Base-by-base conservation (phyloP, 2,797 vertebrate genomes). In the Phataginus tetradactyla region DNA sequence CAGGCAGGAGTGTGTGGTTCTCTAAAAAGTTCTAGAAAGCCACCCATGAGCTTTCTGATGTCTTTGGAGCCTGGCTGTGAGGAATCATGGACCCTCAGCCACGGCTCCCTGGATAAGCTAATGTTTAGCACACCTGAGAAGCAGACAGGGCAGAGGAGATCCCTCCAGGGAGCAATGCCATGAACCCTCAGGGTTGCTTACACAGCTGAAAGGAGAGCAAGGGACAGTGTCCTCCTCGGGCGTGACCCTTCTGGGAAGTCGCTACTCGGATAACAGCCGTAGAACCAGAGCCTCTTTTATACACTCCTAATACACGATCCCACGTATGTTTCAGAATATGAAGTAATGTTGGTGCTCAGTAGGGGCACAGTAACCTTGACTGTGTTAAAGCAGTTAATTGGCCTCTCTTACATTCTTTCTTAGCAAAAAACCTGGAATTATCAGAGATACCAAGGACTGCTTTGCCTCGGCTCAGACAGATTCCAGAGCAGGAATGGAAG, bases 261-360 rank as follows among this genome's bases (percentile, higher is more conserved):
- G 79, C 39, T 79, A 29, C 32, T 86, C 34, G 92, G 89, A 83
- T 86, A 49, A 42, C 91, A 39, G 69, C 2, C 86, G 96, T 92
- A 79, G 94, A 64, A 83, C 53, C 81, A 69, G 69, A 80, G n/a
- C 53, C n/a, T 95, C 68, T 95, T 96, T 32, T 20, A 55, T 4
- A 86, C 86, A 93, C 1, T 69, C 6, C 29, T 96, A 83, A 91
- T 96, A 75, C 57, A 97, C 74, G 37, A 34, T 53, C 84, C 85
- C 45, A 90, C 81, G 45, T 89, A 88, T 92, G 86, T 96, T 97
- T 96, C 61, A 95, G 75, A 55, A 13, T 45, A 94, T 77, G 63
- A 96, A 96, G 86, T 79, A 61, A 89, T 51, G 91, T 94, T 74
- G 59, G 74, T 87, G 34, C 18, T 69, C n/a, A 11, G 63, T 5